Evolutionary conservation across 2,888 invertebrate species (phyloP), one percentile per base, ranked within the genome.

Genomic region (Spisula subtruncata): DNA sequence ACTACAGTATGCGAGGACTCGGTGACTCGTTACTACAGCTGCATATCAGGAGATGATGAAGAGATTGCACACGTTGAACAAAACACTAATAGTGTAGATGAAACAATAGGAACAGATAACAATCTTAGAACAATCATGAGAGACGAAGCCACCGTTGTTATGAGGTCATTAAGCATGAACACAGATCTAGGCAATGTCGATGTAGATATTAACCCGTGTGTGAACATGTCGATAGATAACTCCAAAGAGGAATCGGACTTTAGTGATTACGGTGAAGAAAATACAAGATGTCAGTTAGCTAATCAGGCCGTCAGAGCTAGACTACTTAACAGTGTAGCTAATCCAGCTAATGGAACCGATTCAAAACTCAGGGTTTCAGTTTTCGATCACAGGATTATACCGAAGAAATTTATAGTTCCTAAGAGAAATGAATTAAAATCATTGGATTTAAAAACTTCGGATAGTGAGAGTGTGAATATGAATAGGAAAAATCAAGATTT

Each of bases 351-450:
- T 48, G 90, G 85, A 75, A 87, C 81, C n/a, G 89, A 92, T 51
- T 92, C 92, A 32, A 92, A 91, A 80, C 81, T 92, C 16, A 84
- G 92, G 48, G 92, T 92, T 66, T 92, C 92, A 32, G 92, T 92
- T 81, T 92, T 92, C 82, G 92, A 92, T 85, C 92, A 92, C 66
- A 79, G 91, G 90, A 90, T 90, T 88, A 92, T 92, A 83, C 91
- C 91, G 20, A 90, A 88, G 88, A 91, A 88, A 79, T 91, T 92
- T 66, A 90, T 91, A 81, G 80, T 86, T 56, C 81, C 79, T 32
- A 83, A 85, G 83, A 89, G 82, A 54, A 81, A 54, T 48, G 88
- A 85, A 85, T 81, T 66, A 32, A 81, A 83, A 82, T 20, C 85
- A 60, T 81, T 84, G 75, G 88, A 82, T 79, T 80, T 80, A 29